Conservation (phyloP, 2,888 invertebrate genomes). For the Hydraecia micacea region DNA sequence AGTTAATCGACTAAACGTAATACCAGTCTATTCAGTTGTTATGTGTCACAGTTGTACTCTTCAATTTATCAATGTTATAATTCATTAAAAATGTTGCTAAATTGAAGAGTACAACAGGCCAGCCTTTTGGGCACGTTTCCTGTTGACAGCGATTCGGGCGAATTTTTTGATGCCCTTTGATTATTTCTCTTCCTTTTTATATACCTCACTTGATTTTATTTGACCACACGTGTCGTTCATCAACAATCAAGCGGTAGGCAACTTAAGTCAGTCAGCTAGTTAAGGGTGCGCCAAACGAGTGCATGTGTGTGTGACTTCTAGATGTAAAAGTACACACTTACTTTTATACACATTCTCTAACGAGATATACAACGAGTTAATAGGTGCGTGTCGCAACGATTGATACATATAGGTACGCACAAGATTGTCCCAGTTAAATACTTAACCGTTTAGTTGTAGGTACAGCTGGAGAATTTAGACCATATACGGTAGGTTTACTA, state of each 20-base stretch:
- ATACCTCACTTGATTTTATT: neutral
- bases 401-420: constrained; percentile 42
- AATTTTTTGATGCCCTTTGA: too few relatives aligned
- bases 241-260: neutral
- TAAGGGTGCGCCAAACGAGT: constrained; percentile 5
- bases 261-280: too few relatives aligned
- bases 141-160: too few relatives aligned
- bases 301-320: neutral
- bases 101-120: too few relatives aligned
- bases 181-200: too few relatives aligned
- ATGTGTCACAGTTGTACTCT: too few relatives aligned
- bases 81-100: too few relatives aligned
- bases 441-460: constrained; percentile 1
- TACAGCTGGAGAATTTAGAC: constrained; percentile 30
- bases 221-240: neutral
- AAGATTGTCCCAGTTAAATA: constrained; percentile 55
- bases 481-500: neutral
- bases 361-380: constrained; percentile 1
- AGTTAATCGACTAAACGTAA: too few relatives aligned
- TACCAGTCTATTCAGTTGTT: too few relatives aligned
- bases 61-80: too few relatives aligned
- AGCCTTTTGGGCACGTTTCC: too few relatives aligned
- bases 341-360: constrained; percentile 25
- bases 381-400: constrained; percentile 40
- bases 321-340: constrained; percentile 5